A percentile compares a stretch with the other conserved stretches of the same genome.
phyloP scores from a whole-genome alignment of 2,113 vertebrate species.

The Eublepharis macularius region DNA sequence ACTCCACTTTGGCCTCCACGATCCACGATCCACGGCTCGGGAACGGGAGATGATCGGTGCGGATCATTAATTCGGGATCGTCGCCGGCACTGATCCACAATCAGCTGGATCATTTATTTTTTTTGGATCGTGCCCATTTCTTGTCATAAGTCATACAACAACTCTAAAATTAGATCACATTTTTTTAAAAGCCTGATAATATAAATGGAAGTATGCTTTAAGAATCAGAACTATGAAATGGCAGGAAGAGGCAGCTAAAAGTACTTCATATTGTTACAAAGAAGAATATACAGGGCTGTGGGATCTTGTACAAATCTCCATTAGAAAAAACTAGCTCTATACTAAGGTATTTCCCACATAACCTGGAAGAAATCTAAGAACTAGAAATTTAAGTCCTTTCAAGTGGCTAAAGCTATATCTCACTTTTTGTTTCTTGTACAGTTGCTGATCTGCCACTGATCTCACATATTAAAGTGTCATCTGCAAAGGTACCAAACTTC shows the following conservation, averaged over 20 bases:
- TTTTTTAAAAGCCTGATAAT: not conserved
- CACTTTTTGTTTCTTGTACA: not conserved
- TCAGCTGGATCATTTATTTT: no score
- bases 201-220: not conserved
- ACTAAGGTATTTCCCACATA: not conserved
- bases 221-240: not conserved
- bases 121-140: no score
- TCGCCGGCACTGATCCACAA: no score
- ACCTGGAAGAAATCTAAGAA: not conserved
- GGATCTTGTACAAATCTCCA: not conserved
- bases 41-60: no score
- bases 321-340: not conserved
- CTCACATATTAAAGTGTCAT: not conserved
- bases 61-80: no score
- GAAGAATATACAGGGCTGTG: not conserved
- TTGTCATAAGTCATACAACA: no score
- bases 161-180: not conserved
- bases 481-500: not conserved
- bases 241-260: not conserved
- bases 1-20: no score
- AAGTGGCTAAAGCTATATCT: not conserved
- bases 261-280: not conserved
- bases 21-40: no score
- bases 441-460: not conserved
- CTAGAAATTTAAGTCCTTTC: not conserved